Evolutionary conservation across 2,888 invertebrate species (phyloP), one percentile per base, ranked within the genome.

Genomic region (Synanthedon andrenaeformis): DNA sequence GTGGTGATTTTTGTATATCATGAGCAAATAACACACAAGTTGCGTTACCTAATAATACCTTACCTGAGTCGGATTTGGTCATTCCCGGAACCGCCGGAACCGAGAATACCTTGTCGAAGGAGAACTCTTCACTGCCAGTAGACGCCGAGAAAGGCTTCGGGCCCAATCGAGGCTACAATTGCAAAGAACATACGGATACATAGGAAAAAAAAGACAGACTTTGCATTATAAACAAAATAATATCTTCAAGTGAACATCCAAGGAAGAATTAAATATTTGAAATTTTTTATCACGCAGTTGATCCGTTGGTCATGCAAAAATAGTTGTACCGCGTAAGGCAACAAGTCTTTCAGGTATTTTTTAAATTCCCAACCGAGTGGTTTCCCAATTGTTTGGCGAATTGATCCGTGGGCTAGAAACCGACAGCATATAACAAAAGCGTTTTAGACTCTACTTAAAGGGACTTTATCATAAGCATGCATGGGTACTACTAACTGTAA

Each of bases 101-200:
- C 0, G 92, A 92, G 75, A 95, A 94, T 23, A 94, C 93, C 71
- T 94, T 93, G 72, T 94, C 94, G 67, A 94, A 94, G 0, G 92
- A 92, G 66, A 94, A 93, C 63, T 93, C 92, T 55, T 92, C 93
- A 64, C 88, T 91, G 56, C 91, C 89, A 4, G 92, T 89, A 41
- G 93, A 92, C 49, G 94, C 92, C 8, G 94, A 94, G 76, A 95
- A 95, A 28, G 95, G 95, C 74, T 95, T 95, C 45, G 95, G 95
- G 3, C 95, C 95, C 51, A 95, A 89, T 23, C 95, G 91, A 50
- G 95, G 95, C 95, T 95, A 84, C 41, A 50, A 49, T 51, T 6
- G 58, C 48, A 56, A 42, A 55, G 53, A 56, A 59, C 51, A 55
- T 55, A 56, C 51, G n/a, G n/a, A 56, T 54, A 61, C 49, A 53